Conservation (phyloP, 2,888 invertebrate species). For the Eupithecia tripunctaria region DNA sequence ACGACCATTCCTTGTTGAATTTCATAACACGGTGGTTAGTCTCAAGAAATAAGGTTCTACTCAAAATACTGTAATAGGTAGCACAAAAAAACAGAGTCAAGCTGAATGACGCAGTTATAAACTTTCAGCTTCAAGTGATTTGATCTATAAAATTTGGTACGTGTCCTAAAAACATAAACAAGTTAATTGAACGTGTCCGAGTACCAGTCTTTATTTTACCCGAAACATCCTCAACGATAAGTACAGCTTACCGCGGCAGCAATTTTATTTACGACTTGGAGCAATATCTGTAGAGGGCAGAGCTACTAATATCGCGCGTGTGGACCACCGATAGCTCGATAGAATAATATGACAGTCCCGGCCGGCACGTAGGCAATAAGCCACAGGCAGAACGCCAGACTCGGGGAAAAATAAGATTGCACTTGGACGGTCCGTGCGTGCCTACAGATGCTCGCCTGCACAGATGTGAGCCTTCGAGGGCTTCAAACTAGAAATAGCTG, state of each 20-base stretch:
- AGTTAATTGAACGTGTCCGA: not conserved
- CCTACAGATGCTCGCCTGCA: conserved; percentile 54
- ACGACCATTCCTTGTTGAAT: not conserved
- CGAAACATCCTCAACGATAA: conserved; percentile 37
- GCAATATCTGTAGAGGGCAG: conserved; percentile 80
- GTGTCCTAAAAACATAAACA: not conserved
- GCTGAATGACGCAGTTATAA: not conserved
- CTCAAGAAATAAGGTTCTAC: too few relatives aligned
- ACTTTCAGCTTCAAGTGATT: not conserved
- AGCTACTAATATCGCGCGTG: conserved; percentile 79
- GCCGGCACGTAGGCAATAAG: conserved; percentile 84
- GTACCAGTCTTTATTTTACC: not conserved
- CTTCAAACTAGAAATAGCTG: conserved; percentile 18
- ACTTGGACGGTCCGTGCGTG: conserved; percentile 67
- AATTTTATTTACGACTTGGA: conserved; percentile 78
- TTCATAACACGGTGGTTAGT: not conserved
- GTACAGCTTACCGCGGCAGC: conserved; percentile 60
- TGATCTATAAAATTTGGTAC: not conserved
- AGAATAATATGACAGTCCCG: conserved; percentile 82
- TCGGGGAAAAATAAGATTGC: conserved; percentile 80
- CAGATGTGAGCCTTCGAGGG: conserved; percentile 20
- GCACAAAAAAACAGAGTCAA: not conserved
- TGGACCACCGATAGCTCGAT: conserved; percentile 80
- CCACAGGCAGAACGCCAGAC: conserved; percentile 75
- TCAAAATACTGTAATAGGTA: not conserved